These are phyloP conservation scores for Grus americana DNA, from an alignment of 2,113 vertebrate species.

Conservation along the genomic window DNA sequence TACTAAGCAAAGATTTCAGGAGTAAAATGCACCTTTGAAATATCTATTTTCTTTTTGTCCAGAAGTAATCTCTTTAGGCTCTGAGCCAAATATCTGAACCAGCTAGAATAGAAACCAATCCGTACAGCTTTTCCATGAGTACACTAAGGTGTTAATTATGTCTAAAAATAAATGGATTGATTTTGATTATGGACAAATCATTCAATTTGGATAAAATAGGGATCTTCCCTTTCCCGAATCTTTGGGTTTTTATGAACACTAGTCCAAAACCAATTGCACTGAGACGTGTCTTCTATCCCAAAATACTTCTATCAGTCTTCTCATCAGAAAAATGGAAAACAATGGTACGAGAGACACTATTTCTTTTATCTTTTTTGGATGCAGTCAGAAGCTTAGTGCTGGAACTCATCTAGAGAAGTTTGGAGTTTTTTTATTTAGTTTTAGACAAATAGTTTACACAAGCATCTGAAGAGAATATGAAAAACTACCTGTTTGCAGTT, in stretches of 20 bases:
- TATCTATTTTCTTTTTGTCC: not conserved
- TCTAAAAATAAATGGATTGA: not conserved
- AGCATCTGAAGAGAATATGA: not conserved
- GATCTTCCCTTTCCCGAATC: not conserved
- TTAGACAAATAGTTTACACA: not conserved
- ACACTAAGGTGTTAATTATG: not conserved
- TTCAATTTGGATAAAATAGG: not conserved
- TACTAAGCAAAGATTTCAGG: not conserved
- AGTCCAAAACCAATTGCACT: not conserved
- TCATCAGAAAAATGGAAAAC: not conserved
- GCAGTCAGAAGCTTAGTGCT: not conserved
- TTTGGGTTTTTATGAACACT: not conserved
- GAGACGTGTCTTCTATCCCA: not conserved
- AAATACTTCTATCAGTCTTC: not conserved
- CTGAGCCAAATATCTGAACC: not conserved
- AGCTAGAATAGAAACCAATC: not conserved
- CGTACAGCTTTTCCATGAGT: not conserved
- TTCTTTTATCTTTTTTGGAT: not conserved
- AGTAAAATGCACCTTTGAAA: not conserved
- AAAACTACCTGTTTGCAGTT: not conserved
- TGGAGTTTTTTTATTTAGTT: not conserved
- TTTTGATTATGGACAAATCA: not conserved
- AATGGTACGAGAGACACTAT: not conserved
- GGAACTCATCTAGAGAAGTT: not conserved
- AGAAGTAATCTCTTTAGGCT: not conserved